phyloP scores from a whole-genome alignment of 2,113 vertebrate species.

The Fulica atra region DNA sequence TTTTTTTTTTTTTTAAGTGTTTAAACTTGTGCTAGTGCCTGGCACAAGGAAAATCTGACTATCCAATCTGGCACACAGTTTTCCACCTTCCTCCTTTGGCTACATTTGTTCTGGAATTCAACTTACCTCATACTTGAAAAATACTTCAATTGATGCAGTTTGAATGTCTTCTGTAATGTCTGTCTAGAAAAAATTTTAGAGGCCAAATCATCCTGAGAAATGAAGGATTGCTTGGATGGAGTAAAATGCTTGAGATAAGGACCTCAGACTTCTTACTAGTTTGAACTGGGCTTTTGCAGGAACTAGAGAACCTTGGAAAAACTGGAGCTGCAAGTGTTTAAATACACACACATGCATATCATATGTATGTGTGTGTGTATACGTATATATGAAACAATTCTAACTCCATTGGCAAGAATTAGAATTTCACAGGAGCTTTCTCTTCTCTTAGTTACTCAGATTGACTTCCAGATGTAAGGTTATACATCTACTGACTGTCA shows the following conservation, averaged over 20 bases:
- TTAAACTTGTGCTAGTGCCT: not conserved
- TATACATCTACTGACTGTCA: not conserved
- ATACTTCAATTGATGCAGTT: not conserved
- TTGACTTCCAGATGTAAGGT: not conserved
- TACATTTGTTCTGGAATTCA: not conserved
- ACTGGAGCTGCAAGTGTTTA: not conserved
- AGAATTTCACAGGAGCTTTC: not conserved
- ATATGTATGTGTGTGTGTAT: too few species aligned
- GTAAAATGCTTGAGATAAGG: not conserved
- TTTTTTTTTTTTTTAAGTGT: not conserved
- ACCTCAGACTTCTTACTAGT: not conserved
- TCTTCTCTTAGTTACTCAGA: not conserved
- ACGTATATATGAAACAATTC: not conserved
- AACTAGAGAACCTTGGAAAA: not conserved
- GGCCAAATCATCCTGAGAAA: not conserved
- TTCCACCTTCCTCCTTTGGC: not conserved
- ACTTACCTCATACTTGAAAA: not conserved
- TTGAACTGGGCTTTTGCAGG: not conserved
- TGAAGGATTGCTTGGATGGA: not conserved
- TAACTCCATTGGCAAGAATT: not conserved
- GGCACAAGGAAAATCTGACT: not conserved
- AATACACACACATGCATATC: not conserved
- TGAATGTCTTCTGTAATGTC: not conserved
- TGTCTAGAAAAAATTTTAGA: not conserved
- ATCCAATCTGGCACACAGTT: accelerated